Evolutionary conservation across 2,888 invertebrate genomes (phyloP), one percentile per base, ranked within the genome.

Genomic region (Chymomyza caudatula): DNA sequence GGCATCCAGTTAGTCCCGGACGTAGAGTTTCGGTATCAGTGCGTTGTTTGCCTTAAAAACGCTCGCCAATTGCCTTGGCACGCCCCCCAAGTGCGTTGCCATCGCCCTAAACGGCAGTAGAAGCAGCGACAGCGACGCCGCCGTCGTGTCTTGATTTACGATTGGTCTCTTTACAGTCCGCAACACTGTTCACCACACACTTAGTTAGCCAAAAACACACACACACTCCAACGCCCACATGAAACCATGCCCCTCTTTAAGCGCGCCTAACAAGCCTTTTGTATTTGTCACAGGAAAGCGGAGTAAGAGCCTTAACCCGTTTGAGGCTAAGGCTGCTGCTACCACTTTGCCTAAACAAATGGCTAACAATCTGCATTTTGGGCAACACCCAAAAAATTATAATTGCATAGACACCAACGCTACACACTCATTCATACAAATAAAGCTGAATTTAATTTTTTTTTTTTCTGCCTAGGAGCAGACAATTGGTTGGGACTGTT

Each of bases 71-170:
- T 63, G 47, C 53, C 62, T 73, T 68, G 64, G 60, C 63, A 55
- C 61, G 66, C 66, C 75, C 65, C 69, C 68, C 63, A 69, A 83
- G 79, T 74, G 74, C 80, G 69, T 67, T 55, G 17, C 44, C n/a
- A n/a, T n/a, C n/a, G n/a, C n/a, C n/a, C n/a, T n/a, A n/a, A n/a
- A n/a, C n/a, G n/a, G 29, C 44, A 6, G 43, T 11, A 15, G 43
- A 43, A 43, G 2, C n/a, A 15, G 2, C n/a, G 44, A 3, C 17
- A 67, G 6, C 51, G 61, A 57, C 63, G 65, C 71, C 65, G 65
- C 72, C 72, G 75, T 63, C 73, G 55, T 64, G 84, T 67, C 78
- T 83, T 83, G 85, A 78, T 85, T 85, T 82, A 85, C 82, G 85
- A 85, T 85, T 78, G 74, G 68, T 74, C 77, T 74, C 79, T 74